These are phyloP conservation scores for Zaprionus ornatus DNA, from an alignment of 1,140 invertebrate species.

Conservation along the genomic window DNA sequence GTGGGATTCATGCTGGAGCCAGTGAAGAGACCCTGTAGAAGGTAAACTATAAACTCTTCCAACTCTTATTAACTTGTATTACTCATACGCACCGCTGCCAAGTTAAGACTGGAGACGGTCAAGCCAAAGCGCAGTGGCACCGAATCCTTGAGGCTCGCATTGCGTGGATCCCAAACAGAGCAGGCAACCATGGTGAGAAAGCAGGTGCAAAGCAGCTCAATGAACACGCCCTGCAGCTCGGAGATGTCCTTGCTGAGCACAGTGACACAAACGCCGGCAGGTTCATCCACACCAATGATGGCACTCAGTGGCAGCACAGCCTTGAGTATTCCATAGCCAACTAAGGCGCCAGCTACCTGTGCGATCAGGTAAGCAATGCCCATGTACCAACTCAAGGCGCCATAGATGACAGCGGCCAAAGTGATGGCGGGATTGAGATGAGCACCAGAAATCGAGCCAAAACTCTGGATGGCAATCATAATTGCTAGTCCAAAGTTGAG, in stretches of 20 bases:
- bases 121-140: constrained; percentile 87
- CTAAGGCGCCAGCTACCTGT: constrained; percentile 88
- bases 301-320: constrained; percentile 86
- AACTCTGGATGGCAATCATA: constrained; percentile 86
- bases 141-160: constrained; percentile 85
- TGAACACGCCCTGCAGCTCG: constrained; percentile 84
- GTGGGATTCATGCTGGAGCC: constrained; percentile 93
- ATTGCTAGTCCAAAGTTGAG: constrained; percentile 71
- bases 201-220: constrained; percentile 86
- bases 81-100: constrained; percentile 84
- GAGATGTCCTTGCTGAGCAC: constrained; percentile 84
- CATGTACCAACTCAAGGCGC: constrained; percentile 85
- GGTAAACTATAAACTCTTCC: neutral
- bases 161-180: constrained; percentile 87
- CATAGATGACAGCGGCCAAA: constrained; percentile 86
- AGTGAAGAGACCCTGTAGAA: constrained; percentile 87
- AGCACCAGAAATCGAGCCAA: constrained; percentile 93
- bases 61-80: neutral
- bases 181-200: constrained; percentile 87
- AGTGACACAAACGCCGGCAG: constrained; percentile 86
- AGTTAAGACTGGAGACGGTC: constrained; percentile 86
- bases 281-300: constrained; percentile 61
- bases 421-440: constrained; percentile 96
- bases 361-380: constrained; percentile 89
- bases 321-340: constrained; percentile 88